Base-by-base conservation (phyloP, 2,113 vertebrate genomes). In the Cettia cetti region DNA sequence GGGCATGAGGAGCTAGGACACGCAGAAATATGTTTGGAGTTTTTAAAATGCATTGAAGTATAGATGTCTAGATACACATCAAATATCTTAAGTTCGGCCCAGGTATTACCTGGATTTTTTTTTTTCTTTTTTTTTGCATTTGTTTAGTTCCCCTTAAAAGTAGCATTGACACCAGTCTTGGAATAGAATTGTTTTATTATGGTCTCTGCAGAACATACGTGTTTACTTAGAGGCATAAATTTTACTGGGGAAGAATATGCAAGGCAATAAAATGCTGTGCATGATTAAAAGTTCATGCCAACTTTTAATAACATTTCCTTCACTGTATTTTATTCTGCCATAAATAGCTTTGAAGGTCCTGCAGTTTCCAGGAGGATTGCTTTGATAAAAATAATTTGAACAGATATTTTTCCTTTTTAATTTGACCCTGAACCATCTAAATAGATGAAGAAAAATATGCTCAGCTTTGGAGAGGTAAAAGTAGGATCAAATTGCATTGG, bases 211-310 rank as follows among this genome's bases (percentile, higher is more conserved):
- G 44, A 91, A 56, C 8, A 33, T 27, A 63, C 13, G 30, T 3
- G 3, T 86, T 92, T 77, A 83, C 68, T 74, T 53, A 92, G 33
- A 74, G 9, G 9, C 21, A 69, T 60, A 72, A 57, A 69, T 77
- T 85, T 81, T 13, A 42, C 14, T 26, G 24, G 16, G 35, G n/a
- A 94, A 79, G 47, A 88, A 61, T 37, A 64, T 31, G 56, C 4
- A 78, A 68, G 40, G 26, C 52, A 95, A 91, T 81, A 92, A 87
- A 95, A 89, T 60, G 60, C 15, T 0, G 2, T 82, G 12, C 22
- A 50, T 45, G 20, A 79, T 92, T 78, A 92, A 84, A 95, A 94
- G 75, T 49, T 95, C 49, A 57, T 74, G 44, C 17, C 50, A 56
- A 59, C 27, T 87, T 90, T 75, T 74, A 57, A 79, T 68, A 95